Conservation (phyloP, 2,113 vertebrate genomes). For the Melanotaenia duboulayi region DNA sequence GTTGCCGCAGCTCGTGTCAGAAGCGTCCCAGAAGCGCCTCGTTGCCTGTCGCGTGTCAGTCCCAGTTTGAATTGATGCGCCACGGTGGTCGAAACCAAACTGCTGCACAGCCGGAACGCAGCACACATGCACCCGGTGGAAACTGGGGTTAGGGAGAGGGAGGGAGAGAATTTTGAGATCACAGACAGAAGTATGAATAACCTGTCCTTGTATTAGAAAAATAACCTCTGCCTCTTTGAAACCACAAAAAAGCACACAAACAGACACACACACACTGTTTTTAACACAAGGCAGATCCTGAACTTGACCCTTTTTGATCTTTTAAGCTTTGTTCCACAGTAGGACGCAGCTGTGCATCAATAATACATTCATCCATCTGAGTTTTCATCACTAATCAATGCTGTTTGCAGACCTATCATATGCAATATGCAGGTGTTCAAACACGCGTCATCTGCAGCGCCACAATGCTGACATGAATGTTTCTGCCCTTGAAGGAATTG, state of each 20-base stretch:
- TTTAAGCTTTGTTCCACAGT: constrained; percentile 15
- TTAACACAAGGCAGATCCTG: constrained; percentile 25
- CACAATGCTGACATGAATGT: constrained; percentile 19
- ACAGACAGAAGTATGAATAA: constrained; percentile 19
- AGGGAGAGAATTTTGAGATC: constrained; percentile 5
- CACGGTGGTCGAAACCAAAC: too few relatives aligned
- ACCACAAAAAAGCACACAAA: too few relatives aligned
- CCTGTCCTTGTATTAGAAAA: constrained; percentile 6
- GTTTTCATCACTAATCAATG: constrained; percentile 61
- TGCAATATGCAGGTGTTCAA: constrained; percentile 21
- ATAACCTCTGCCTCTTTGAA: background rate
- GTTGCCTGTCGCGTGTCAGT: too few relatives aligned
- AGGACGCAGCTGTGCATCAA: constrained; percentile 41
- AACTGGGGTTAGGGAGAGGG: too few relatives aligned
- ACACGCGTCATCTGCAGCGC: constrained; percentile 16
- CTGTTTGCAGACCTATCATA: constrained; percentile 58
- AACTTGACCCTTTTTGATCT: constrained; percentile 45
- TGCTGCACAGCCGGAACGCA: too few relatives aligned
- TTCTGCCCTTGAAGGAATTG: constrained; percentile 50
- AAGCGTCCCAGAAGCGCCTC: too few relatives aligned
- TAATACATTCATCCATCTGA: constrained; percentile 20
- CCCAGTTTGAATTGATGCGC: too few relatives aligned
- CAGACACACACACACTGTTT: background rate
- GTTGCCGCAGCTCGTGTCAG: too few relatives aligned
- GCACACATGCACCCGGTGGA: too few relatives aligned